A percentile compares a stretch with the other conserved stretches of the same genome.
phyloP scores from a whole-genome alignment of 2,888 invertebrate species.

The Hypomecis atomaria region DNA sequence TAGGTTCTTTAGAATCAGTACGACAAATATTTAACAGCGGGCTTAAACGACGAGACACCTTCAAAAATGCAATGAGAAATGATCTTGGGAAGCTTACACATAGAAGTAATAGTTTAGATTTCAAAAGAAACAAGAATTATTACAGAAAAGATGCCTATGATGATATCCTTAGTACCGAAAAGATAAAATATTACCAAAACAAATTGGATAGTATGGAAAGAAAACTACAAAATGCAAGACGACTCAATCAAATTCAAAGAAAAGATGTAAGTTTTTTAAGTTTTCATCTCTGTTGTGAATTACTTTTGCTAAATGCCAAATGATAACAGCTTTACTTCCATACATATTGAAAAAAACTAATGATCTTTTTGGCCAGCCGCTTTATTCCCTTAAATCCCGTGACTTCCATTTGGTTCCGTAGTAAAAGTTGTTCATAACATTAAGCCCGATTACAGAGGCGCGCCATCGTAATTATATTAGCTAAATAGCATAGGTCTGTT shows the following conservation, averaged over 20 bases:
- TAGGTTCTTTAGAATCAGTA: conserved; percentile 24
- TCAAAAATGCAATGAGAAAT: conserved; percentile 29
- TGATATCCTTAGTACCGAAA: conserved; percentile 55
- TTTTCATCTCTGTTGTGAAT: background rate
- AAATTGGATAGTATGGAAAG: conserved; percentile 63
- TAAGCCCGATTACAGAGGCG: too few species aligned
- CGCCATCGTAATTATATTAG: too few species aligned
- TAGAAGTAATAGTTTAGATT: conserved; percentile 21
- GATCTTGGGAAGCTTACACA: conserved; percentile 17
- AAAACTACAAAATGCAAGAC: conserved; percentile 48
- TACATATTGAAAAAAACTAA: too few species aligned
- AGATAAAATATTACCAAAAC: conserved; percentile 66
- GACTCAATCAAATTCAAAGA: conserved; percentile 35
- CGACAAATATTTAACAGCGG: conserved; percentile 12
- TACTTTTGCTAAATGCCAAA: background rate
- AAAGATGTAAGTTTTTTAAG: conserved; percentile 46
- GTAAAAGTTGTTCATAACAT: too few species aligned
- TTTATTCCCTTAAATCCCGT: too few species aligned
- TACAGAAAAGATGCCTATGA: conserved; percentile 40
- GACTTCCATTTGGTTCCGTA: too few species aligned
- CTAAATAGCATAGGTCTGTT: too few species aligned
- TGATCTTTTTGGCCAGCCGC: too few species aligned
- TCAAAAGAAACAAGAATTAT: conserved; percentile 35
- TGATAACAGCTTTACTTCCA: too few species aligned
- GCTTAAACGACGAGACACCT: conserved; percentile 32